A percentile compares a stretch with the other conserved stretches of the same genome.
Conservation (phyloP, 1,140 invertebrate species). For the Gonatopus flavifemur region DNA sequence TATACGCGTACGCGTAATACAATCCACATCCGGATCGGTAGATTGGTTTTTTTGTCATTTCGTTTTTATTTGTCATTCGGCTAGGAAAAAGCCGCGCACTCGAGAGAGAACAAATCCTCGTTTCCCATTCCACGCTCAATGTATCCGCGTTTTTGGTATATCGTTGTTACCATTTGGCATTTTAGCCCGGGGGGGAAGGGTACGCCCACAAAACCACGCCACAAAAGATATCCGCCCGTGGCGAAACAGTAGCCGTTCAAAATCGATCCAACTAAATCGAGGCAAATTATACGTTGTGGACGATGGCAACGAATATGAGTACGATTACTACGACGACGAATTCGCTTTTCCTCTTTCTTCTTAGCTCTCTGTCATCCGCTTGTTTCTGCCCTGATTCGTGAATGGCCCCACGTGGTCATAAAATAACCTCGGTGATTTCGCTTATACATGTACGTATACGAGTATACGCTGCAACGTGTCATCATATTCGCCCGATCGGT, state of each 20-base stretch:
- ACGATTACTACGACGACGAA: constrained; percentile 11
- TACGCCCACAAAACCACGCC: constrained; percentile 51
- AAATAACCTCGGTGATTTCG: too few relatives aligned
- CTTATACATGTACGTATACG: too few relatives aligned
- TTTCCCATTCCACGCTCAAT: constrained; percentile 37
- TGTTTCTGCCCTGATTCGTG: too few relatives aligned
- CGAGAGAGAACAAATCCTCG: constrained; percentile 36
- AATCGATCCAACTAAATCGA: constrained; percentile 52
- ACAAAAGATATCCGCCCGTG: constrained; percentile 59
- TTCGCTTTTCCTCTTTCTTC: not conserved
- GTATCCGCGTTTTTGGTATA: too few relatives aligned
- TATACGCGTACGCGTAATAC: too few relatives aligned
- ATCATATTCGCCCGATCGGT: too few relatives aligned
- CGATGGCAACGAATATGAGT: constrained; percentile 14
- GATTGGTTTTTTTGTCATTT: constrained; percentile 27
- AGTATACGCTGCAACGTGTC: too few relatives aligned
- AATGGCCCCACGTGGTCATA: too few relatives aligned
- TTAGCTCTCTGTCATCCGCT: too few relatives aligned
- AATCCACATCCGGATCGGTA: constrained; percentile 17
- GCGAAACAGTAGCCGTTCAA: constrained; percentile 55
- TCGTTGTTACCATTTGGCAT: constrained; percentile 53
- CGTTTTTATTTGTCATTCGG: constrained; percentile 16
- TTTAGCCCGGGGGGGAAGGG: constrained; percentile 50
- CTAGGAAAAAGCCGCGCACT: constrained; percentile 26
- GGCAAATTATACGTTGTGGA: constrained; percentile 55